Conservation (phyloP, 2,113 vertebrate species). For the Sula dactylatra region DNA sequence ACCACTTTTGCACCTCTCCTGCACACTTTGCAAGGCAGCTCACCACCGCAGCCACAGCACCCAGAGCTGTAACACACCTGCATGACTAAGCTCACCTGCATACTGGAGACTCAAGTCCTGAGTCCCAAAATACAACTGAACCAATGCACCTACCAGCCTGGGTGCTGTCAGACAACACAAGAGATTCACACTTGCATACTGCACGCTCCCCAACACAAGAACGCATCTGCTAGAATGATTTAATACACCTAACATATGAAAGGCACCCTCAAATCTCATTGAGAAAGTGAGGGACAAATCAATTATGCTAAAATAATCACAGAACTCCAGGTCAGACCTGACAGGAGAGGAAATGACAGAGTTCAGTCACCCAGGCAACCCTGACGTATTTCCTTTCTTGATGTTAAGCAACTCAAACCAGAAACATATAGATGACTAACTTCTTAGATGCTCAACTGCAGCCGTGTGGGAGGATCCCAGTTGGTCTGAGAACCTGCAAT, state of each 20-base stretch:
- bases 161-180: neutral
- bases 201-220: neutral
- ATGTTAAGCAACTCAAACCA: conserved; percentile 24
- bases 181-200: neutral
- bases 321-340: neutral
- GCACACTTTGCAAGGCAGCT: neutral
- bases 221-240: neutral
- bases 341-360: conserved; percentile 35
- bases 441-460: neutral
- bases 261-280: neutral
- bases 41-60: accelerated
- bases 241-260: neutral
- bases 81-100: neutral
- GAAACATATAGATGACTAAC: neutral
- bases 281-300: neutral
- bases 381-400: neutral
- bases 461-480: neutral
- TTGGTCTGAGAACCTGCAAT: neutral
- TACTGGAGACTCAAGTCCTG: neutral
- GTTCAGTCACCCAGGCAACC: conserved; percentile 24
- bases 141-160: accelerated
- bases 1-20: neutral
- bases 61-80: neutral
- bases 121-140: neutral
- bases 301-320: neutral